Evolutionary conservation across 2,888 invertebrate genomes (phyloP), one percentile per base, ranked within the genome.

Genomic region (Thera obeliscata): DNA sequence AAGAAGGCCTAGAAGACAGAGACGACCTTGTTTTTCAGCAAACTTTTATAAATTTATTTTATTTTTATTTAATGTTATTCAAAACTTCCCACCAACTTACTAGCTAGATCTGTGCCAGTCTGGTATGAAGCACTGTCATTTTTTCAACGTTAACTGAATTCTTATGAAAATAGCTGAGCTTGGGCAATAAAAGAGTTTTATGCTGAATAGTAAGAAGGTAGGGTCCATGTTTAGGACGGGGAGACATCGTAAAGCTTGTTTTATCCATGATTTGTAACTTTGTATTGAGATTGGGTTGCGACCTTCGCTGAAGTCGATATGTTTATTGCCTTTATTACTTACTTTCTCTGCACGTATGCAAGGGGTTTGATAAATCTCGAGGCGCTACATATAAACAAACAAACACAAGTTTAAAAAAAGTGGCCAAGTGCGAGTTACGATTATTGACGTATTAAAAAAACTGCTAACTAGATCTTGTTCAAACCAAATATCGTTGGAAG

Each of bases 171-270:
- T 74, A 66, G 68, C 63, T 66, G 72, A 73, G 65, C 70, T 70
- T 64, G 56, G 50, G 66, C 65, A 71, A 78, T 79, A 81, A 81
- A 82, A 78, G 77, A 76, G 69, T 84, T 85, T 82, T 82, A 82
- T 82, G 81, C 81, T 78, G 84, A 81, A 81, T 81, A 81, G 78
- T 79, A 79, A 82, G 78, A 74, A 81, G 78, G 77, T 68, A 73
- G 71, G 72, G 76, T 67, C 70, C 75, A 75, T 77, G 76, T 81
- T 78, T 79, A 69, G 75, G 76, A 73, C 61, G 71, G 70, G 67
- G 76, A 69, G 77, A 74, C 69, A 66, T 81, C 85, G 80, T 84
- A 84, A 85, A 84, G 68, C 77, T 76, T 76, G 71, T 79, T 79
- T 79, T 80, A 78, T 79, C 79, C 74, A 70, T 76, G 66, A 74